These are phyloP conservation scores for Eumaeus atala DNA, from an alignment of 1,140 invertebrate species.

Conservation along the genomic window DNA sequence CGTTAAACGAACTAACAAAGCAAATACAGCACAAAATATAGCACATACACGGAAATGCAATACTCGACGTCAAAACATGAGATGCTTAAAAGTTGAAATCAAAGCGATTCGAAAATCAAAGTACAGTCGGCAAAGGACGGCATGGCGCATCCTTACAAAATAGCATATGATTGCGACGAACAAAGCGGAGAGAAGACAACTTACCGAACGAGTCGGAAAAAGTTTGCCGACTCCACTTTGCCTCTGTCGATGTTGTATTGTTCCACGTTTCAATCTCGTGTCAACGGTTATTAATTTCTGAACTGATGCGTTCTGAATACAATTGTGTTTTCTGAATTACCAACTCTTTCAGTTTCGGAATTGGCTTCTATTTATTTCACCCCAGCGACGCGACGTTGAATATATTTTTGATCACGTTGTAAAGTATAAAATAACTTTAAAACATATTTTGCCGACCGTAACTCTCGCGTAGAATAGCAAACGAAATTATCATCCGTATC, in stretches of 20 bases:
- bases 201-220: slow-evolving; percentile 51
- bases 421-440: no score
- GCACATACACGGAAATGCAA: slow-evolving; percentile 59
- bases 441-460: slow-evolving; percentile 30
- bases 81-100: slow-evolving; percentile 69
- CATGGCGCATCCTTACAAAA: slow-evolving; percentile 64
- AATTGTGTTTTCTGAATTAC: slow-evolving; percentile 21
- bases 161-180: slow-evolving; percentile 54
- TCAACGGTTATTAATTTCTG: slow-evolving; percentile 41
- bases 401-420: no score
- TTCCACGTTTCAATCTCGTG: slow-evolving; percentile 39
- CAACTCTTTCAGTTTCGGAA: neutral
- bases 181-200: slow-evolving; percentile 44
- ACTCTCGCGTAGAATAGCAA: slow-evolving; percentile 42
- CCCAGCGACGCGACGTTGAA: neutral
- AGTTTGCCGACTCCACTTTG: slow-evolving; percentile 49
- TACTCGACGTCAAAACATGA: slow-evolving; percentile 57
- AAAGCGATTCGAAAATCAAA: slow-evolving; percentile 60
- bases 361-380: slow-evolving; percentile 12
- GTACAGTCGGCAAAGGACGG: slow-evolving; percentile 55
- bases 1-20: slow-evolving; percentile 24
- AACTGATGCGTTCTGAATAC: slow-evolving; percentile 31
- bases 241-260: slow-evolving; percentile 40
- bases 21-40: slow-evolving; percentile 54
- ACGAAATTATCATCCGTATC: slow-evolving; percentile 68